A percentile compares a stretch with the other conserved stretches of the same genome.
These are phyloP conservation scores for Pandemis heparana DNA, from an alignment of 2,888 invertebrate genomes.

Conservation along the genomic window DNA sequence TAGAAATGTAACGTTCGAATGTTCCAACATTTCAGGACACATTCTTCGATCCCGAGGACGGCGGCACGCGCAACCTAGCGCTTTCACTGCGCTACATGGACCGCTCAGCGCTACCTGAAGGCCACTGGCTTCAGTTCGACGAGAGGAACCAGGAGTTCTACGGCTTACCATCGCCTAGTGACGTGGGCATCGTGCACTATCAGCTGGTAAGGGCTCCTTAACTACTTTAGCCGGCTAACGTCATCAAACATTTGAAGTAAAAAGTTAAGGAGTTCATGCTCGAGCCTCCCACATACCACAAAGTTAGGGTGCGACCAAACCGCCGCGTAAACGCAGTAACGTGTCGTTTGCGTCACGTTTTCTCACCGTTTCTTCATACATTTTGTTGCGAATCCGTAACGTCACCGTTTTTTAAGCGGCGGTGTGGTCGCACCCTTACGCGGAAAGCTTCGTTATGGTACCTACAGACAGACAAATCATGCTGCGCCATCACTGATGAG, in stretches of 20 bases:
- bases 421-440: too few species aligned
- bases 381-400: too few species aligned
- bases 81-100: slow-evolving; percentile 91
- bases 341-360: too few species aligned
- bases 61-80: slow-evolving; percentile 89
- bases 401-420: too few species aligned
- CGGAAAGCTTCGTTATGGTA: too few species aligned
- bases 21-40: slow-evolving; percentile 87
- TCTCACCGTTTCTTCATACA: too few species aligned
- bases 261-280: not conserved
- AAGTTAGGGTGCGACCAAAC: too few species aligned
- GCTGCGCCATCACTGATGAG: too few species aligned
- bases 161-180: slow-evolving; percentile 91
- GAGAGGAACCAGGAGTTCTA: slow-evolving; percentile 95
- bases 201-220: slow-evolving; percentile 84
- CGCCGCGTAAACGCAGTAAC: too few species aligned
- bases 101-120: slow-evolving; percentile 87
- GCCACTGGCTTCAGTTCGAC: slow-evolving; percentile 96
- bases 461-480: too few species aligned
- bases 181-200: slow-evolving; percentile 91
- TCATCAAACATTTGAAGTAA: not conserved
- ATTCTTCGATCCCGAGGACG: slow-evolving; percentile 96
- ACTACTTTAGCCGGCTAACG: not conserved
- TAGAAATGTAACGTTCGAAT: not conserved
- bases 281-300: too few species aligned